phyloP scores from a whole-genome alignment of 2,797 vertebrate species.

The Menidia menidia region DNA sequence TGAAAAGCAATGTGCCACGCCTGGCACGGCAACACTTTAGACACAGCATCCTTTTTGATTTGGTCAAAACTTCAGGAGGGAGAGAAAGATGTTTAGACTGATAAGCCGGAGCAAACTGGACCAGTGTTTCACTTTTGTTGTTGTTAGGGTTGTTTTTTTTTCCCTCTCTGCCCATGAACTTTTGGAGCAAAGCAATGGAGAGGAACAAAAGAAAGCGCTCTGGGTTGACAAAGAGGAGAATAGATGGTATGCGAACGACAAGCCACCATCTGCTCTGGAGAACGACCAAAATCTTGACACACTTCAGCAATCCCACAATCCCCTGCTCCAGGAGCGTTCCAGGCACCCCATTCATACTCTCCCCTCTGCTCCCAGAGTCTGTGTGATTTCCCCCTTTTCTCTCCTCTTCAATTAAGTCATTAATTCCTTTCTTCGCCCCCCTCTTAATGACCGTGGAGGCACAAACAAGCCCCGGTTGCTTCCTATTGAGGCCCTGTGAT shows the following conservation, averaged over 20 bases:
- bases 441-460: slow-evolving; percentile 97
- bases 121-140: slow-evolving; percentile 67
- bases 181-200: slow-evolving; percentile 89
- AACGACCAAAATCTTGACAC: slow-evolving; percentile 94
- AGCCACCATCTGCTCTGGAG: slow-evolving; percentile 99
- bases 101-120: slow-evolving; percentile 66
- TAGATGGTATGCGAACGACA: slow-evolving; percentile 90
- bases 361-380: slow-evolving; percentile 92
- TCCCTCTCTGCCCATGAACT: slow-evolving; percentile 75
- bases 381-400: slow-evolving; percentile 90
- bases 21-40: slow-evolving; percentile 72
- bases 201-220: slow-evolving; percentile 94
- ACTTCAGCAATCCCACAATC: slow-evolving; percentile 98
- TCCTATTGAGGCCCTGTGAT: slow-evolving; percentile 98
- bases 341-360: slow-evolving; percentile 90
- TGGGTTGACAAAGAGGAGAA: slow-evolving; percentile 98
- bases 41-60: slow-evolving; percentile 80
- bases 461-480: slow-evolving; percentile 98
- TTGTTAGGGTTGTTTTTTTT: slow-evolving; percentile 6
- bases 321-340: slow-evolving; percentile 95
- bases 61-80: slow-evolving; percentile 71
- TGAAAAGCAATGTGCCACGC: slow-evolving; percentile 78
- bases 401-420: slow-evolving; percentile 99
- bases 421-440: slow-evolving; percentile 99
- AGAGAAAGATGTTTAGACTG: slow-evolving; percentile 52